Percentiles rank a stretch among this genome's conserved stretches.
These are phyloP conservation scores for Scaptomyza parva DNA, from an alignment of 2,888 invertebrate species.

Conservation along the genomic window DNA sequence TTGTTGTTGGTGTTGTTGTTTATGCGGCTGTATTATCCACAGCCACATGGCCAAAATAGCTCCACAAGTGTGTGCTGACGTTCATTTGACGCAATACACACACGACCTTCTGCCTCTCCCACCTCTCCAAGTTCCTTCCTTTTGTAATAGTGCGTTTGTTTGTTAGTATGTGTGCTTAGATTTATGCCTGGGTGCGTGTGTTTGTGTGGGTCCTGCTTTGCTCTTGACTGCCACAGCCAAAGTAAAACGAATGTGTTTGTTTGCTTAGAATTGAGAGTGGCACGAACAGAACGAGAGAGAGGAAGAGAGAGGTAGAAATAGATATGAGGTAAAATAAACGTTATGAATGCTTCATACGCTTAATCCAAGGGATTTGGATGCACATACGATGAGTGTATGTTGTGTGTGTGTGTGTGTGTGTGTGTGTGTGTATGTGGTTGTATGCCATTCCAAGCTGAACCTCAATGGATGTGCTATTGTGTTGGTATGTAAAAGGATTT, in stretches of 20 bases:
- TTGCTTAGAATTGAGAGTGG: slow-evolving; percentile 29
- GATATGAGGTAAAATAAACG: slow-evolving; percentile 70
- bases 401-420: slow-evolving; percentile 16
- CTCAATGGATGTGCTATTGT: slow-evolving; percentile 31
- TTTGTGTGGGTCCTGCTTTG: slow-evolving; percentile 26
- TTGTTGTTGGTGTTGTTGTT: slow-evolving; percentile 20
- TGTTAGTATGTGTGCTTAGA: slow-evolving; percentile 9
- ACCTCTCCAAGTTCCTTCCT: background rate
- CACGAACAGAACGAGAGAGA: background rate
- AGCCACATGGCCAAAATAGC: slow-evolving; percentile 49
- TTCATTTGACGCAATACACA: slow-evolving; percentile 37
- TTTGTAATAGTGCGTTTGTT: background rate
- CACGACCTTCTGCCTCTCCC: background rate
- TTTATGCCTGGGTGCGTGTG: slow-evolving; percentile 2
- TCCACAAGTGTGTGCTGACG: slow-evolving; percentile 73
- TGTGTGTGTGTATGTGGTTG: slow-evolving; percentile 26
- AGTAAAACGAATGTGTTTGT: slow-evolving; percentile 46
- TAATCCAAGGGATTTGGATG: slow-evolving; percentile 85
- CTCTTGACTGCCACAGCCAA: slow-evolving; percentile 28
- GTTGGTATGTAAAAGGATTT: slow-evolving; percentile 41
- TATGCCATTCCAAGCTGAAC: slow-evolving; percentile 25
- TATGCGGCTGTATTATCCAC: slow-evolving; percentile 20
- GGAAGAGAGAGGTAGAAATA: background rate
- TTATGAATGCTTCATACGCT: slow-evolving; percentile 84
- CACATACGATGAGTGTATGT: slow-evolving; percentile 72